phyloP scores from a whole-genome alignment of 2,888 invertebrate genomes.

The Euspilapteryx auroguttella region DNA sequence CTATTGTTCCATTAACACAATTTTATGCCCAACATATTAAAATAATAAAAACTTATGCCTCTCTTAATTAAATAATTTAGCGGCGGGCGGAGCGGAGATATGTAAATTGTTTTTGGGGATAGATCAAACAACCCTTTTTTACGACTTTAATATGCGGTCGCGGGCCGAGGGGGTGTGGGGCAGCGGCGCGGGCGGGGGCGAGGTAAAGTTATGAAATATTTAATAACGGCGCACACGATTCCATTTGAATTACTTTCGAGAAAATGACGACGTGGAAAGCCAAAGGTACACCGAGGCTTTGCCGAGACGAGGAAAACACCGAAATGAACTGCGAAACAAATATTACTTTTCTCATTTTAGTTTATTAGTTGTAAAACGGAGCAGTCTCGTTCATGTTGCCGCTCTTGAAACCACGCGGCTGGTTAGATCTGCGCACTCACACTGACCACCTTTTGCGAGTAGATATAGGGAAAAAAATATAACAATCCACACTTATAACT shows the following conservation, averaged over 20 bases:
- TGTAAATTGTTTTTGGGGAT: slow-evolving; percentile 64
- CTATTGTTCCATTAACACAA: slow-evolving; percentile 56
- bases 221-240: slow-evolving; percentile 62
- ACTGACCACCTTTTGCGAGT: too few species aligned
- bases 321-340: slow-evolving; percentile 28
- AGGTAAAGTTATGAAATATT: slow-evolving; percentile 62
- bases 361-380: slow-evolving; percentile 2
- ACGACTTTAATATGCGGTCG: slow-evolving; percentile 63
- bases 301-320: slow-evolving; percentile 14
- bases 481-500: too few species aligned
- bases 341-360: slow-evolving; percentile 16
- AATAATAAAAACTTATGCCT: slow-evolving; percentile 64
- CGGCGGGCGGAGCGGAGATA: slow-evolving; percentile 56
- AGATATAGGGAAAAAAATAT: too few species aligned
- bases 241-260: slow-evolving; percentile 62
- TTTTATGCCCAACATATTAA: slow-evolving; percentile 60
- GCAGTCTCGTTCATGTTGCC: too few species aligned
- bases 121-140: slow-evolving; percentile 65
- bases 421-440: too few species aligned
- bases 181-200: slow-evolving; percentile 20
- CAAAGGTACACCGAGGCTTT: slow-evolving; percentile 25
- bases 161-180: slow-evolving; percentile 23
- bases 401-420: too few species aligned
- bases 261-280: slow-evolving; percentile 52
- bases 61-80: slow-evolving; percentile 65